phyloP scores from a whole-genome alignment of 2,113 vertebrate genomes.

The Progne subis region DNA sequence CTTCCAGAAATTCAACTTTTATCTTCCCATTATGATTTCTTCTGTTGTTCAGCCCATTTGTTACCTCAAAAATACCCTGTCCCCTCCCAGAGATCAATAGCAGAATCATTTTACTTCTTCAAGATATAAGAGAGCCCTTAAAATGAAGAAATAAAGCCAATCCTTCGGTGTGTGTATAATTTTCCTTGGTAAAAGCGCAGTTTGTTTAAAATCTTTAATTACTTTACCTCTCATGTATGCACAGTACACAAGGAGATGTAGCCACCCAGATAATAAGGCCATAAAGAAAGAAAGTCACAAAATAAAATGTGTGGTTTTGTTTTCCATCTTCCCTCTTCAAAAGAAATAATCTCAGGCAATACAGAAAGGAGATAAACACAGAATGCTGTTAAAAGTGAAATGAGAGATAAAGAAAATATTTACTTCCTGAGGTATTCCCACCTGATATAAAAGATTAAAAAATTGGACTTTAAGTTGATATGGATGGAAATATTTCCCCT shows the following conservation, averaged over 20 bases:
- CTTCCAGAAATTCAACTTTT: neutral
- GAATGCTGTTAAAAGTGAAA: neutral
- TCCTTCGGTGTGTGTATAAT: neutral
- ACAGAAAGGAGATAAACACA: neutral
- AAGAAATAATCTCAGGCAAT: neutral
- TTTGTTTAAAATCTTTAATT: neutral
- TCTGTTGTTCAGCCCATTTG: neutral
- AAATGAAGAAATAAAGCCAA: neutral
- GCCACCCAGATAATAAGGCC: neutral
- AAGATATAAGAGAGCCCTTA: neutral
- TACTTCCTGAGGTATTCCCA: neutral
- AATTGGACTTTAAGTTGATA: neutral
- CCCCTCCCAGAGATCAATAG: neutral
- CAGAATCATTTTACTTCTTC: neutral
- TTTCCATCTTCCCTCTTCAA: neutral
- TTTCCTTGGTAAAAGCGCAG: neutral
- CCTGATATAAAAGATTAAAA: neutral
- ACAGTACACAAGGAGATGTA: neutral
- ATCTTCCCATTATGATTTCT: neutral
- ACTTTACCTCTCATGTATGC: neutral
- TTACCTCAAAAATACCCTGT: neutral
- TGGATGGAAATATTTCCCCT: neutral
- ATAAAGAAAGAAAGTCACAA: conserved; percentile 21
- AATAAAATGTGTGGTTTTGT: neutral
- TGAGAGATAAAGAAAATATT: neutral